A percentile compares a stretch with the other conserved stretches of the same genome.
Evolutionary conservation across 2,113 vertebrate species (phyloP).

Genomic region (Coptodon rendalli): DNA sequence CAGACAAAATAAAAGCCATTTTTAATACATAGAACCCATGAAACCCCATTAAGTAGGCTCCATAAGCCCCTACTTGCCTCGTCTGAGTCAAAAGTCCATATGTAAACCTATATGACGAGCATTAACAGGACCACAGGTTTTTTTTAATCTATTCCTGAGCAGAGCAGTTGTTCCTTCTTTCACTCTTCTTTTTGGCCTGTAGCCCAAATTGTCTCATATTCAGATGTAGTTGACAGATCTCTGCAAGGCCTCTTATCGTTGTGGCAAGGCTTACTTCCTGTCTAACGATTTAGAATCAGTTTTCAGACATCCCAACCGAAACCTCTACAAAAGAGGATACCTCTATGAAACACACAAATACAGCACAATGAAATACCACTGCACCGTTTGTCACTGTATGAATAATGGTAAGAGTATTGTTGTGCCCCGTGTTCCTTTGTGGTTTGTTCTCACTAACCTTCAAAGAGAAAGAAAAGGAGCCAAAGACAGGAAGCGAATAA

Average conservation of each 20-base stretch:
- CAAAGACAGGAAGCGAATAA: not conserved
- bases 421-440: conserved; percentile 16
- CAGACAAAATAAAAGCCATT: not conserved
- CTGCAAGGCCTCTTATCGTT: conserved; percentile 32
- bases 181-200: conserved; percentile 33
- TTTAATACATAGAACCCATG: not conserved
- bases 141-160: not conserved
- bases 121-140: not conserved
- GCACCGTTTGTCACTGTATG: conserved; percentile 20
- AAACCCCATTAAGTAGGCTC: not conserved
- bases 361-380: not conserved
- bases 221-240: conserved; percentile 41
- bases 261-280: conserved; percentile 35
- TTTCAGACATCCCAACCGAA: conserved; percentile 36
- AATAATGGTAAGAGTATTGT: conserved; percentile 20
- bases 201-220: conserved; percentile 55
- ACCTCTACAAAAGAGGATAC: conserved; percentile 25
- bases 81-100: not conserved
- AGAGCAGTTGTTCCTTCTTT: conserved; percentile 25
- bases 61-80: not conserved
- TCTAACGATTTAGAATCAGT: conserved; percentile 28
- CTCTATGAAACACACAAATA: conserved; percentile 8
- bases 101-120: not conserved
- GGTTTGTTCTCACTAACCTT: conserved; percentile 22
- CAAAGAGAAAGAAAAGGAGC: not conserved